phyloP scores from a whole-genome alignment of 2,113 vertebrate genomes.

The Megaceryle maxima region DNA sequence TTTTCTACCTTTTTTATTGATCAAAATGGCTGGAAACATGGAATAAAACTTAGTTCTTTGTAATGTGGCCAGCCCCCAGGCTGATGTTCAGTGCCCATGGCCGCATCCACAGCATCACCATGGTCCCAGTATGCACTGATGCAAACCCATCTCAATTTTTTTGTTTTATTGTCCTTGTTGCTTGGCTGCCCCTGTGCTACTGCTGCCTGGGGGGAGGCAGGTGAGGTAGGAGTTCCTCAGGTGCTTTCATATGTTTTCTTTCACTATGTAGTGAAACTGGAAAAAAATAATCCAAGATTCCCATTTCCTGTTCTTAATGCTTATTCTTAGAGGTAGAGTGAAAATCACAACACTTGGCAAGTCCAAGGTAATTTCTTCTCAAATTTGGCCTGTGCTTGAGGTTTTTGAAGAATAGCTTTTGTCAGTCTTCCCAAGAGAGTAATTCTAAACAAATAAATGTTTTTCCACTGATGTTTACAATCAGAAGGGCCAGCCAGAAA shows the following conservation, averaged over 20 bases:
- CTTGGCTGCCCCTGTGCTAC: background rate
- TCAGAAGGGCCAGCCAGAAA: slow-evolving; percentile 12
- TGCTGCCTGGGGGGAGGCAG: background rate
- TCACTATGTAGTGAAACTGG: background rate
- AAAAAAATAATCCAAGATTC: background rate
- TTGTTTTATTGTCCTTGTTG: background rate
- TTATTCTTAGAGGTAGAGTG: background rate
- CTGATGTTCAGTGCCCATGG: background rate
- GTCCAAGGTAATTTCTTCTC: background rate
- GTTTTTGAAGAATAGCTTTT: slow-evolving; percentile 26
- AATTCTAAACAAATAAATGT: slow-evolving; percentile 33
- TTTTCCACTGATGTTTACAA: slow-evolving; percentile 1
- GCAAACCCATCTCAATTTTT: background rate
- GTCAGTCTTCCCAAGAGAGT: background rate
- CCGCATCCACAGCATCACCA: background rate
- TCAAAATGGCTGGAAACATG: background rate
- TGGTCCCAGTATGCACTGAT: background rate
- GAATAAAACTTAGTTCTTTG: background rate
- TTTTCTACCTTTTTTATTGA: background rate
- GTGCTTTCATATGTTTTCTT: background rate
- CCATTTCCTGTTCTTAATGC: background rate
- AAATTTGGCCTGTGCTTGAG: background rate
- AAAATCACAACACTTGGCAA: background rate
- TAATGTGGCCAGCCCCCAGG: background rate
- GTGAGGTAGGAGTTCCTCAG: background rate